phyloP scores from a whole-genome alignment of 2,888 invertebrate genomes.

The Limnephilus lunatus region DNA sequence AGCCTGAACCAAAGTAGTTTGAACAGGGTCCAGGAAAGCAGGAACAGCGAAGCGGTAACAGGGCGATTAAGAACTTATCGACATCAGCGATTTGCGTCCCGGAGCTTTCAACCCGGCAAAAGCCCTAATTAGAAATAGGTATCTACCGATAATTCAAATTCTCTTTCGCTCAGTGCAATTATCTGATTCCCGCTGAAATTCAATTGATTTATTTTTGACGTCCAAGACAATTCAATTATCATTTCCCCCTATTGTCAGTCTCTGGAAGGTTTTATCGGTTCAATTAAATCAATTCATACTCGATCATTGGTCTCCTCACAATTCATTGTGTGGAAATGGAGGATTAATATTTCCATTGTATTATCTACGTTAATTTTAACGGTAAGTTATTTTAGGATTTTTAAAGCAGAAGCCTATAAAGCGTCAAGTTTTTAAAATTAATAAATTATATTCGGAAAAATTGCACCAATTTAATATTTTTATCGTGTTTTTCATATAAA shows the following conservation, averaged over 20 bases:
- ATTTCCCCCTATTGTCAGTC: background rate
- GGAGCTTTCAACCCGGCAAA: constrained; percentile 38
- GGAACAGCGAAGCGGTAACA: background rate
- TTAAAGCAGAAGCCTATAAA: too few species aligned
- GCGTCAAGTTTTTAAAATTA: too few species aligned
- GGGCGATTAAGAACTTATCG: constrained; percentile 45
- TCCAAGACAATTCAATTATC: constrained; percentile 20
- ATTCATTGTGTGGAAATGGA: background rate
- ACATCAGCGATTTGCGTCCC: constrained; percentile 34
- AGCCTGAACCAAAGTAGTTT: background rate
- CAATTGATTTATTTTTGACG: constrained; percentile 35
- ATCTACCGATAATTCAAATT: constrained; percentile 24
- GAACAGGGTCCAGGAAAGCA: background rate
- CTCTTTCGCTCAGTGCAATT: constrained; percentile 35
- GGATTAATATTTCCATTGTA: background rate
- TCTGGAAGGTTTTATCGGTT: background rate
- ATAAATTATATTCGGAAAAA: too few species aligned
- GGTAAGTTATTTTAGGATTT: background rate
- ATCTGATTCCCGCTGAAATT: constrained; percentile 17
- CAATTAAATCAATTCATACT: background rate
- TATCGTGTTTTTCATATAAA: too few species aligned
- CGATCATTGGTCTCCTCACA: background rate
- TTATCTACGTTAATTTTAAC: background rate
- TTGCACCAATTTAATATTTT: too few species aligned
- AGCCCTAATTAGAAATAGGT: constrained; percentile 35